These are phyloP conservation scores for Cheilinus undulatus DNA, from an alignment of 2,113 vertebrate species.

Conservation along the genomic window DNA sequence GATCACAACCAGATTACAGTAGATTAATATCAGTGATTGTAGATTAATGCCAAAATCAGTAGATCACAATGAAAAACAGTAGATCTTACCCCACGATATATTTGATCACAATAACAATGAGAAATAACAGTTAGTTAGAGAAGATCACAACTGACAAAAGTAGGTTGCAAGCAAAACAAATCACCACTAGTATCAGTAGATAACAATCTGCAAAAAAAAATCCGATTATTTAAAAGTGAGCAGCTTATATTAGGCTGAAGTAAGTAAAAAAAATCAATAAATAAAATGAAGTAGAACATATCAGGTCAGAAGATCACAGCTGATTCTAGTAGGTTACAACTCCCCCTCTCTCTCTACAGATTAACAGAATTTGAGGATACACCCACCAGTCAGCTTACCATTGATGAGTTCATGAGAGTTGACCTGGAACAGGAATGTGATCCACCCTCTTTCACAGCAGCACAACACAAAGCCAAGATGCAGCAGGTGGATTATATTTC, in stretches of 20 bases:
- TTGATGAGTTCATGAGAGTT: conserved; percentile 97
- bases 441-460: conserved; percentile 94
- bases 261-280: too few species aligned
- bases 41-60: too few species aligned
- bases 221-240: background rate
- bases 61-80: background rate
- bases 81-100: background rate
- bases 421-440: conserved; percentile 96
- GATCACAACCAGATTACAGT: too few species aligned
- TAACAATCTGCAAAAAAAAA: background rate
- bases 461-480: conserved; percentile 90
- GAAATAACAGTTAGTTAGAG: background rate
- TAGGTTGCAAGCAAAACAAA: background rate
- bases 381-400: conserved; percentile 96
- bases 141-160: background rate
- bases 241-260: too few species aligned
- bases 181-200: background rate
- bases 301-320: background rate
- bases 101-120: background rate
- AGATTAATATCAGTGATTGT: too few species aligned
- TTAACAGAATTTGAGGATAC: conserved; percentile 98
- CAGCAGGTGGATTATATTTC: conserved; percentile 85
- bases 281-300: background rate
- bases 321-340: background rate
- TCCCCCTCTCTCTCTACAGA: conserved; percentile 69